Evolutionary conservation across 1,140 invertebrate species (phyloP).

Genomic region (Chrysopa pallens): DNA sequence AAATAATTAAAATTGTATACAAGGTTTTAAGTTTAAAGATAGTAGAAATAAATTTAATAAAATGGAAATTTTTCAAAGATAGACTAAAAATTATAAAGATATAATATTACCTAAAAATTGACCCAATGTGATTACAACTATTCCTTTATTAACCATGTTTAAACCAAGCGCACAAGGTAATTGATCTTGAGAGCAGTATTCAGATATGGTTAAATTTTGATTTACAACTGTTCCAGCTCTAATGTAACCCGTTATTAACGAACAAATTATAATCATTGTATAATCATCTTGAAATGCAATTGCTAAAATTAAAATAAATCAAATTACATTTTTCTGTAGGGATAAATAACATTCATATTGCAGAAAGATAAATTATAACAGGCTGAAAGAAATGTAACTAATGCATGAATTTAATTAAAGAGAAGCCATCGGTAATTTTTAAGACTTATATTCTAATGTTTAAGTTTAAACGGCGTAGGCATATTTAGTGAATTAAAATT

Average conservation of each 20-base stretch:
- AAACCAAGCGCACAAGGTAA: slow-evolving; percentile 48
- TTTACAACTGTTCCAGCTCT: slow-evolving; percentile 47
- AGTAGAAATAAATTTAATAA: too few species aligned
- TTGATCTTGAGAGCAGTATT: slow-evolving; percentile 35
- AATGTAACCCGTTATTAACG: slow-evolving; percentile 38
- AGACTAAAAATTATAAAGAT: slow-evolving; percentile 1
- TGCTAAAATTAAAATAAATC: slow-evolving; percentile 20
- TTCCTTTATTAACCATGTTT: slow-evolving; percentile 52
- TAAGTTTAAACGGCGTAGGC: too few species aligned
- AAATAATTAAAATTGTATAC: too few species aligned
- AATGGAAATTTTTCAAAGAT: background rate
- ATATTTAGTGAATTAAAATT: too few species aligned
- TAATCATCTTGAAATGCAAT: slow-evolving; percentile 29
- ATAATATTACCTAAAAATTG: slow-evolving; percentile 37
- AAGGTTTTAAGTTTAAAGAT: too few species aligned
- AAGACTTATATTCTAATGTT: too few species aligned
- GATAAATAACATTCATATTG: too few species aligned
- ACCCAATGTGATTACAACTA: slow-evolving; percentile 42
- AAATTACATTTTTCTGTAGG: too few species aligned
- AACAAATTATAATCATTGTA: slow-evolving; percentile 21
- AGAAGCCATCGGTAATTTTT: too few species aligned
- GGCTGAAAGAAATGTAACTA: too few species aligned
- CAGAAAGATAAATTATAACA: too few species aligned
- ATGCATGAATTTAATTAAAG: too few species aligned
- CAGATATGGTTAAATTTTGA: slow-evolving; percentile 47